These are phyloP conservation scores for Thomomys bottae DNA, from an alignment of 2,113 vertebrate genomes.

Conservation along the genomic window DNA sequence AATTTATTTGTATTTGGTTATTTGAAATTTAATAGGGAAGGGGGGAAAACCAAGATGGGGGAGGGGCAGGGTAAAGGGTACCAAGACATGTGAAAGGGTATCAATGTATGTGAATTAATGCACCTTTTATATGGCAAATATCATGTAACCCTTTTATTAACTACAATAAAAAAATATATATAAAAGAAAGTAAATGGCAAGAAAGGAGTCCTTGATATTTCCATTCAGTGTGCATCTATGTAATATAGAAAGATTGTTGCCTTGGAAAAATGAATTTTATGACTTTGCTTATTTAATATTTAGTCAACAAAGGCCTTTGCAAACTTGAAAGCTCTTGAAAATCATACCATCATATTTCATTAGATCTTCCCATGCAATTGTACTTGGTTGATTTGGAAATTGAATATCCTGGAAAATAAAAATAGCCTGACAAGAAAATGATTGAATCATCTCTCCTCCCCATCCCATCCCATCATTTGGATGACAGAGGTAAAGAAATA, in stretches of 20 bases:
- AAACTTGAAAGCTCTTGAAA: conserved; percentile 85
- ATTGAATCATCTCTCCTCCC: conserved; percentile 78
- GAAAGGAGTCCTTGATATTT: conserved; percentile 73
- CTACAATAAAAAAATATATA: too few relatives aligned
- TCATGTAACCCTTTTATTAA: too few relatives aligned
- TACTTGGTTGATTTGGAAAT: conserved; percentile 88
- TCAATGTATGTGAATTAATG: too few relatives aligned
- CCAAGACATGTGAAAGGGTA: too few relatives aligned
- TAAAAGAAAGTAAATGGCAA: conserved; percentile 71
- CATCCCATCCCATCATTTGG: conserved; percentile 75
- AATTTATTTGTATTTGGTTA: too few relatives aligned
- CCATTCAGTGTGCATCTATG: conserved; percentile 70
- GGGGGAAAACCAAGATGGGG: too few relatives aligned
- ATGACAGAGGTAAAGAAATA: conserved; percentile 85
- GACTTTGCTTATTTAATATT: conserved; percentile 87
- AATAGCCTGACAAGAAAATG: conserved; percentile 85
- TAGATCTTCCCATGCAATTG: conserved; percentile 85
- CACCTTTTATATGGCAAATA: too few relatives aligned
- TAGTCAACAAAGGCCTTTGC: conserved; percentile 84
- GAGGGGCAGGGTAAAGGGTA: too few relatives aligned
- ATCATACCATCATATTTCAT: conserved; percentile 83
- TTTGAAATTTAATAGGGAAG: too few relatives aligned
- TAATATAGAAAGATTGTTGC: conserved; percentile 79
- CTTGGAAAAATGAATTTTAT: conserved; percentile 82
- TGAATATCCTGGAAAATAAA: conserved; percentile 85